Percentiles rank a stretch among this genome's conserved stretches.
Conservation (phyloP, 2,888 invertebrate species). For the Digitonthophagus gazella region DNA sequence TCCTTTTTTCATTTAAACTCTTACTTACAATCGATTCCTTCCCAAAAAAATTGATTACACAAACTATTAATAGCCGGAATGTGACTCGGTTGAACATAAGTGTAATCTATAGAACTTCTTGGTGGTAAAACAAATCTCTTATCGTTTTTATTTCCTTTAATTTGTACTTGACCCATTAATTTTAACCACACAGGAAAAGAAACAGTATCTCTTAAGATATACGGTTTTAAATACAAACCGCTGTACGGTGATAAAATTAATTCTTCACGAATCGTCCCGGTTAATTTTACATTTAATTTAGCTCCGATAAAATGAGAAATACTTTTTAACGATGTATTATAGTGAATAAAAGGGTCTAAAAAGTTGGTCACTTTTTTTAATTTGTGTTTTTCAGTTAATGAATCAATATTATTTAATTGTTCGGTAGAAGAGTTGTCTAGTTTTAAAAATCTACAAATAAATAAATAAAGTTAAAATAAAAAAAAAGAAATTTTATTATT, state of each 20-base stretch:
- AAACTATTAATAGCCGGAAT: slow-evolving; percentile 83
- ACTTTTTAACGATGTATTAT: slow-evolving; percentile 48
- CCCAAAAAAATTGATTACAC: slow-evolving; percentile 86
- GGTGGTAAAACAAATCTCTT: slow-evolving; percentile 44
- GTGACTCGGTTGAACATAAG: slow-evolving; percentile 84
- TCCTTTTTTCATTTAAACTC: background rate
- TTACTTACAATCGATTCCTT: slow-evolving; percentile 82
- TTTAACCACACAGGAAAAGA: slow-evolving; percentile 70
- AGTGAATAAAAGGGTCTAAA: slow-evolving; percentile 47
- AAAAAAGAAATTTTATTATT: no score
- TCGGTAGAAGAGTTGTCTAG: background rate
- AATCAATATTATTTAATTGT: background rate
- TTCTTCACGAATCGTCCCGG: slow-evolving; percentile 44
- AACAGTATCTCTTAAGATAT: slow-evolving; percentile 70
- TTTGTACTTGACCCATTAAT: slow-evolving; percentile 64
- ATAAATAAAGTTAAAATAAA: background rate
- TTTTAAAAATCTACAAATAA: no score
- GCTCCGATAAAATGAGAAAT: slow-evolving; percentile 38
- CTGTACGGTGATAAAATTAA: slow-evolving; percentile 68
- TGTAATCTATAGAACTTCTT: slow-evolving; percentile 73
- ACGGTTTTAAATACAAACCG: slow-evolving; percentile 75
- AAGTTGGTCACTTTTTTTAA: slow-evolving; percentile 33
- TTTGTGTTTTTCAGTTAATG: slow-evolving; percentile 1
- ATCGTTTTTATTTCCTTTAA: slow-evolving; percentile 54
- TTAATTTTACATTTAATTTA: slow-evolving; percentile 40